Evolutionary conservation across 30 jellyfish, hydroid and myxozoan species (phyloP), one percentile per base, ranked within the genome.

Genomic region (Aurelia sp.): DNA sequence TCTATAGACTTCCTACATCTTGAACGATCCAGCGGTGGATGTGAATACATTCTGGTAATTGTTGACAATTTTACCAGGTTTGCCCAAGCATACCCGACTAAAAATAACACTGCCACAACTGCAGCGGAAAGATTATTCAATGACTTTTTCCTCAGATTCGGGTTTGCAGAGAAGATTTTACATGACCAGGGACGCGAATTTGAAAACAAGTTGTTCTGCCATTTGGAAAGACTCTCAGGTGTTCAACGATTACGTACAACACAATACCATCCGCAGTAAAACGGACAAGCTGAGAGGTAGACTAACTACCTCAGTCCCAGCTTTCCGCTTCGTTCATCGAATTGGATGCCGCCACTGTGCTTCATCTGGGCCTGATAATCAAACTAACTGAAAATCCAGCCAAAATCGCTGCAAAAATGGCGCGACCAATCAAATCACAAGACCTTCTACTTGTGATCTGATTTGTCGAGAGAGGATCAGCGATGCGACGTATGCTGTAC

Each of bases 151-250:
- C 84, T 73, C 23, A 74, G 84, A 40, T 73, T 73, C 40, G 84
- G 74, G 22, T 20, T 73, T 17, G 76, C 84, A 6, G 22, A 20
- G 40, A 74, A 35, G 27, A 73, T 73, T n/a, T 17, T 73, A 23
- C 84, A 73, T 12, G 84, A 73, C 73, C 84, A 73, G 41, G 84
- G 84, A 17, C 23, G 40, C n/a, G 84, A 73, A 73, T 33, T 73
- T 20, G 84, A 73, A n/a, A 73, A 73, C 31, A 33, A 73, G 50
- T 48, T 73, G 27, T 73, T 73, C 20, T 6, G 44, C 22, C 48
- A 73, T 16, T 19, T 73, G n/a, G 74, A 40, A 16, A 19, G 40
- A 20, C 40, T 33, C 33, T 27, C 75, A 16, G 84, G 84, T 16
- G 74, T 73, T 47, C 40, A 5, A n/a, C 27, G 50, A 16, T 50